Base-by-base conservation (phyloP, 2,113 vertebrate genomes). In the Planiliza haematocheilus region DNA sequence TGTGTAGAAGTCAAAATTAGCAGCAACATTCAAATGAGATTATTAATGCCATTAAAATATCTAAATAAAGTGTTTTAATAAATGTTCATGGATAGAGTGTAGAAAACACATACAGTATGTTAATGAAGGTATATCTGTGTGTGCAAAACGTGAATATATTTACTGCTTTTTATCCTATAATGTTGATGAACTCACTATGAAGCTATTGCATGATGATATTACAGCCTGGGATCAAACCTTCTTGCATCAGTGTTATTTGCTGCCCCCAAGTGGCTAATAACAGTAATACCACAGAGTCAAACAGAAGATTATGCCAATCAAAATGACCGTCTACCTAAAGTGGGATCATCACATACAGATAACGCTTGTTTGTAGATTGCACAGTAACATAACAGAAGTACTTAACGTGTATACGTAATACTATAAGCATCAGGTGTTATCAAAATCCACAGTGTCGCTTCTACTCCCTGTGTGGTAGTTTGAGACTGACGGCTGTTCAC, bases 401-500 rank as follows among this genome's bases (percentile, higher is more conserved):
- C 42, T 55, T n/a, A n/a, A n/a, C n/a, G n/a, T 59, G 63, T 18
- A 53, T 3, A 36, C 7, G 43, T 64, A 4, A 24, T 56, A 20
- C 14, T 10, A 60, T 18, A 46, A 37, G 7, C 4, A 56, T 53
- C 16, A 48, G 10, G 4, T 16, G 12, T 46, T 58, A 55, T 79
- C 7, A 57, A 62, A 68, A 7, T 18, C 12, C 46, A 59, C 41
- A 8, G 18, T 74, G 57, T 43, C 67, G 62, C 62, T 55, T 79
- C 46, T 64, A 53, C 64, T 76, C 60, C 70, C 83, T 81, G 77
- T 88, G 83, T 86, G 86, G 74, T 72, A 86, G 81, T 84, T 84
- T 70, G 48, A 84, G 71, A 70, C 62, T 43, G 52, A 76, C 10
- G 59, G 70, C 77, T 58, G 60, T 73, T 86, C 18, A 45, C 58